Evolutionary conservation across 2,797 vertebrate genomes (phyloP).

Genomic region (Odontamblyopus lacepedii): DNA sequence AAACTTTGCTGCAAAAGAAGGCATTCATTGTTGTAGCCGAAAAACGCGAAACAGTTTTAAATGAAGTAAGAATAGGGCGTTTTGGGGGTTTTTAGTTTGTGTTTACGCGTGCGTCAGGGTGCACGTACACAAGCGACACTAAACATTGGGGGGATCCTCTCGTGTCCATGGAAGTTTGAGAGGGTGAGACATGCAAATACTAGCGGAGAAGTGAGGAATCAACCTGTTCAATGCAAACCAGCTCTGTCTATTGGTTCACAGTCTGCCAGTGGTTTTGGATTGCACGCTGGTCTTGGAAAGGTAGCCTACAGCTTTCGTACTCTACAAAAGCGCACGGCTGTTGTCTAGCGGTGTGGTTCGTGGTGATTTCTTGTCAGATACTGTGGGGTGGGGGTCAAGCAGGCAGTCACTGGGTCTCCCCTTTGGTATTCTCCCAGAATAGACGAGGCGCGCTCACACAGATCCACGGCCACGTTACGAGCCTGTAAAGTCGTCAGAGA

Average conservation of each 20-base stretch:
- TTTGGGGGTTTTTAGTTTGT: constrained; percentile 37
- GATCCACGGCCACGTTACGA: constrained; percentile 42
- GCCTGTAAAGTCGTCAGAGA: constrained; percentile 24
- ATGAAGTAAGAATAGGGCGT: constrained; percentile 33
- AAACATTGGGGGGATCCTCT: constrained; percentile 40
- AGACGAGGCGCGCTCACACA: constrained; percentile 45
- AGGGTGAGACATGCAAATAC: constrained; percentile 38
- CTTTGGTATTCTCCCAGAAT: constrained; percentile 80
- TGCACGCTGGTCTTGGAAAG: background rate
- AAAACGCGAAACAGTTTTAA: constrained; percentile 13
- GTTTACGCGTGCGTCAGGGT: constrained; percentile 23
- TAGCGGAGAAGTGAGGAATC: constrained; percentile 18
- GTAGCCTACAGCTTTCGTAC: background rate
- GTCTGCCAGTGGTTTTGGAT: background rate
- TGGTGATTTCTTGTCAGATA: constrained; percentile 75
- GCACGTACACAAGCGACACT: constrained; percentile 9
- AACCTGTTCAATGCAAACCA: constrained; percentile 18
- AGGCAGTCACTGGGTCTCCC: constrained; percentile 78
- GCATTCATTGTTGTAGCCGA: too few species aligned
- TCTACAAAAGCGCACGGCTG: background rate
- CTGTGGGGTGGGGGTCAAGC: constrained; percentile 73
- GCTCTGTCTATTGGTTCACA: background rate
- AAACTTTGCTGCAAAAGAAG: constrained; percentile 49
- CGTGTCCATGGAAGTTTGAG: constrained; percentile 60
- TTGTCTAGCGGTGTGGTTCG: constrained; percentile 23